phyloP scores from a whole-genome alignment of 1,140 invertebrate species.

The Calosoma granatense region DNA sequence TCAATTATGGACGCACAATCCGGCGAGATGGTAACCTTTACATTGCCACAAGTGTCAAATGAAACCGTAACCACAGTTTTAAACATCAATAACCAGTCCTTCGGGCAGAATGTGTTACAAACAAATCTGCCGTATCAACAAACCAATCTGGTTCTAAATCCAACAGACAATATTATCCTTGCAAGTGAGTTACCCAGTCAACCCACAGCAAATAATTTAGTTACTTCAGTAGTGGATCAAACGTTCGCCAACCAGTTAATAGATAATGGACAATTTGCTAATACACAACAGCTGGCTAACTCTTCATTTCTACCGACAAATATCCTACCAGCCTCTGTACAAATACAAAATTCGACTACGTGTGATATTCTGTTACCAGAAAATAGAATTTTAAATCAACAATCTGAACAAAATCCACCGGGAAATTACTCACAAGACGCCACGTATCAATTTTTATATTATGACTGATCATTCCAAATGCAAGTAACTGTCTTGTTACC shows the following conservation, averaged over 20 bases:
- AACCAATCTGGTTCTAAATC: not conserved
- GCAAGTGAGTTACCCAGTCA: not conserved
- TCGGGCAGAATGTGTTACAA: not conserved
- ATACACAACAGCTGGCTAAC: not conserved
- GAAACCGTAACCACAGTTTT: not conserved
- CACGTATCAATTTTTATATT: constrained; percentile 2
- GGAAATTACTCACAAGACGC: not conserved
- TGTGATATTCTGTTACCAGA: constrained; percentile 4
- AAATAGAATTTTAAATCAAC: constrained; percentile 1
- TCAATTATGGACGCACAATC: not conserved
- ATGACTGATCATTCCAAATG: too few relatives aligned
- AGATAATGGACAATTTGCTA: too few relatives aligned
- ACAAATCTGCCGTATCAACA: not conserved
- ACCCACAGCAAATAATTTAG: not conserved
- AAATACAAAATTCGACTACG: not conserved
- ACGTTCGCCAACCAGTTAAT: too few relatives aligned
- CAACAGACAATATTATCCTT: not conserved
- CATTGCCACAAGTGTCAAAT: not conserved
- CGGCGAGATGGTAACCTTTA: not conserved
- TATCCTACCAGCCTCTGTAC: not conserved
- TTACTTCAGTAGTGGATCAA: not conserved
- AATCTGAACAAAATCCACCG: not conserved
- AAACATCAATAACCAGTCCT: not conserved
- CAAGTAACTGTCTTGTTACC: too few relatives aligned
- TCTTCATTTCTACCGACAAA: not conserved